Conservation (phyloP, 2,113 vertebrate species). For the Acrocephalus arundinaceus region DNA sequence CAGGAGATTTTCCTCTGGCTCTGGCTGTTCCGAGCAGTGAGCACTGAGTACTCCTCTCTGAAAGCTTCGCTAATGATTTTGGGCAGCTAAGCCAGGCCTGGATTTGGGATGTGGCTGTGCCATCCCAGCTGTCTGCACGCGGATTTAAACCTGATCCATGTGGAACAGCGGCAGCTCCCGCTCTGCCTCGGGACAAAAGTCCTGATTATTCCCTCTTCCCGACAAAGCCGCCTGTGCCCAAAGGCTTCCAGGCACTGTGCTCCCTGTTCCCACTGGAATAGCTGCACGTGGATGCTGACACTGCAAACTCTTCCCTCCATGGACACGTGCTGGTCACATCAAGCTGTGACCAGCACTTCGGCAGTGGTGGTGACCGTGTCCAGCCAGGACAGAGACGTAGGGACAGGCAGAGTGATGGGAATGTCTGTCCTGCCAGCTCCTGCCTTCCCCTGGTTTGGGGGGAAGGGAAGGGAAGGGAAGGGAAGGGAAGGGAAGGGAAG, state of each 20-base stretch:
- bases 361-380: rapidly evolving
- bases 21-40: not conserved
- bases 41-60: not conserved
- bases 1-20: not conserved
- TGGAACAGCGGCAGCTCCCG: not conserved
- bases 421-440: too few relatives aligned
- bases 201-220: not conserved
- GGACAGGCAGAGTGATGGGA: not conserved
- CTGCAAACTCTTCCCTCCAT: not conserved
- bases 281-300: not conserved
- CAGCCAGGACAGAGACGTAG: not conserved
- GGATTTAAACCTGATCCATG: constrained; percentile 20
- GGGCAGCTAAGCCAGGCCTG: not conserved
- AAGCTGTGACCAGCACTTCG: not conserved
- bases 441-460: too few relatives aligned
- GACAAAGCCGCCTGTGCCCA: not conserved
- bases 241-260: not conserved
- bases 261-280: not conserved
- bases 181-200: not conserved
- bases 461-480: too few relatives aligned
- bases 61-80: constrained; percentile 23
- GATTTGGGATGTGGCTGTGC: not conserved
- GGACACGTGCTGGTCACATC: not conserved
- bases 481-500: too few relatives aligned
- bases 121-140: constrained; percentile 42